Evolutionary conservation across 2,797 vertebrate genomes (phyloP).

Genomic region (Melanotaenia pygmaea): DNA sequence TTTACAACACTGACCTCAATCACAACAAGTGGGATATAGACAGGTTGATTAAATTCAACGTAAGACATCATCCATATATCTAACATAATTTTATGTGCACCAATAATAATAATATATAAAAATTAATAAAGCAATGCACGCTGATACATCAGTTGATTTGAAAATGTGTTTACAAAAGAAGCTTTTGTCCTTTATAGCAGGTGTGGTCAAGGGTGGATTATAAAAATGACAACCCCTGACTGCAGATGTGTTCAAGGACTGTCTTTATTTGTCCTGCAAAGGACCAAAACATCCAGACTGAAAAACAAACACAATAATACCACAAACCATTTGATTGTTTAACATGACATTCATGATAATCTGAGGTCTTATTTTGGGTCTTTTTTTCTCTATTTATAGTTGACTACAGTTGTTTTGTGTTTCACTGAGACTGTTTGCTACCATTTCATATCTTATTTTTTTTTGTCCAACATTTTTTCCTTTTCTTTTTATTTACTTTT

Average conservation of each 20-base stretch:
- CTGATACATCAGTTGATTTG: constrained; percentile 11
- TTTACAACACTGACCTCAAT: neutral
- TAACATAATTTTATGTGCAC: neutral
- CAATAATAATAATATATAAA: neutral
- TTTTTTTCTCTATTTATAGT: neutral
- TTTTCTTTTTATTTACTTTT: neutral
- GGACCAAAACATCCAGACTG: neutral
- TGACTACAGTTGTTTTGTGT: no score
- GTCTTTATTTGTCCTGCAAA: neutral
- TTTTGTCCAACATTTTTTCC: neutral
- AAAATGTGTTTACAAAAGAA: constrained; percentile 16
- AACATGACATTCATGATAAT: neutral
- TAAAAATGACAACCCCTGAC: neutral
- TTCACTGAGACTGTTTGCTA: neutral
- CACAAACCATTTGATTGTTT: neutral
- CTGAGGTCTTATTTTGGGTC: neutral
- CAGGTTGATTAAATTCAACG: neutral
- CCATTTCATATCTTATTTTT: neutral
- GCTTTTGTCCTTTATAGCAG: constrained; percentile 1
- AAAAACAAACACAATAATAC: neutral
- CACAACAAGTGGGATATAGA: neutral
- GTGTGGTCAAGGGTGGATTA: constrained; percentile 9
- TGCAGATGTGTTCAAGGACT: neutral
- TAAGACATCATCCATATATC: neutral
- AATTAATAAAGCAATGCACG: neutral